phyloP scores from a whole-genome alignment of 2,888 invertebrate genomes.

The Callimorpha dominula region DNA sequence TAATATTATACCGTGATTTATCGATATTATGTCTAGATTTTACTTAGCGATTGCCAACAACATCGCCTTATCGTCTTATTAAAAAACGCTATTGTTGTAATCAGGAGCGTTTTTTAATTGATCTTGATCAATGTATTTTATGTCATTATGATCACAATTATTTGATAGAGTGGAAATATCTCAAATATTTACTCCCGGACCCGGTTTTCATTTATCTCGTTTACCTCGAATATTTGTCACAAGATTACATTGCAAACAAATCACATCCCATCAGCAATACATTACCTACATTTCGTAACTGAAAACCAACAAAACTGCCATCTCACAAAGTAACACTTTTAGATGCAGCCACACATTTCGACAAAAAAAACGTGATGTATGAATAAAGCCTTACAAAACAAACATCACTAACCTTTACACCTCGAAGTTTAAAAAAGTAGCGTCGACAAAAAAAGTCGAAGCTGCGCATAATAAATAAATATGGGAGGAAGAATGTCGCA shows the following conservation, averaged over 20 bases:
- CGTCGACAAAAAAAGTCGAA: constrained; percentile 56
- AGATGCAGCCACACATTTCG: constrained; percentile 27
- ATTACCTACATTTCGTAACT: constrained; percentile 46
- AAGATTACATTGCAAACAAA: background rate
- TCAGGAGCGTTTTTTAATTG: too few species aligned
- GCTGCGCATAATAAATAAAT: constrained; percentile 53
- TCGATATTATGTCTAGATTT: too few species aligned
- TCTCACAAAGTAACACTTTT: constrained; percentile 27
- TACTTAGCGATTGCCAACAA: too few species aligned
- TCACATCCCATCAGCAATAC: constrained; percentile 29
- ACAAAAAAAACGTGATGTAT: constrained; percentile 51
- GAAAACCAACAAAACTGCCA: constrained; percentile 43
- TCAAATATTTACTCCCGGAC: too few species aligned
- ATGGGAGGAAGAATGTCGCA: constrained; percentile 70
- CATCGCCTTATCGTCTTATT: too few species aligned
- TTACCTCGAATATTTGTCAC: too few species aligned
- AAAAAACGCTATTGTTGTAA: too few species aligned
- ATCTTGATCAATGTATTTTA: too few species aligned
- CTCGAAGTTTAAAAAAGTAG: constrained; percentile 62
- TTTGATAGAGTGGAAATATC: too few species aligned
- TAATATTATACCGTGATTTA: too few species aligned
- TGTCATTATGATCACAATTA: too few species aligned
- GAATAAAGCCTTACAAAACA: constrained; percentile 56
- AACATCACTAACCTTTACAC: constrained; percentile 65
- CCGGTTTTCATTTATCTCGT: too few species aligned